These are phyloP conservation scores for Boleophthalmus pectinirostris DNA, from an alignment of 2,113 vertebrate genomes.

Conservation along the genomic window DNA sequence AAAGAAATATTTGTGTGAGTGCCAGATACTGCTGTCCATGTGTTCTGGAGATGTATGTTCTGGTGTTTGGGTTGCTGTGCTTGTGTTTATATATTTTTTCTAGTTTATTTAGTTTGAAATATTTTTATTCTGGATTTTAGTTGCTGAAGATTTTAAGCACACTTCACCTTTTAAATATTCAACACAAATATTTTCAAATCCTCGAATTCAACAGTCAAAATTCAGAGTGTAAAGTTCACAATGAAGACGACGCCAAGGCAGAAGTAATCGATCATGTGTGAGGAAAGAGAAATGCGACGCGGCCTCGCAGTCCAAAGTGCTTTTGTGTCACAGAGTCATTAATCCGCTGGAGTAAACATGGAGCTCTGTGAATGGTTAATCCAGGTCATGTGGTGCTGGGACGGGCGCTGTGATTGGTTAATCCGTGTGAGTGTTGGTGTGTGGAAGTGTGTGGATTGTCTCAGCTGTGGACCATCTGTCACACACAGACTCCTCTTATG, in stretches of 20 bases:
- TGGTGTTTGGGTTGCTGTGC: background rate
- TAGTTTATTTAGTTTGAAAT: no score
- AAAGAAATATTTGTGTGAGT: background rate
- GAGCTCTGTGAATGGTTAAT: conserved; percentile 44
- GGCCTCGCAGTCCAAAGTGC: background rate
- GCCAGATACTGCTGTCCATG: background rate
- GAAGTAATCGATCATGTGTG: no score
- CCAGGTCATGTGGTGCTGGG: conserved; percentile 25
- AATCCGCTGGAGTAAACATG: conserved; percentile 29
- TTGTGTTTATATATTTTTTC: no score
- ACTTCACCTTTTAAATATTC: no score
- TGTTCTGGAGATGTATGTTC: background rate
- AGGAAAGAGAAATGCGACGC: no score
- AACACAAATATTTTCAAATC: no score
- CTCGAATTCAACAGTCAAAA: no score
- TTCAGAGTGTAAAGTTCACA: no score
- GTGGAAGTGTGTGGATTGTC: conserved; percentile 19
- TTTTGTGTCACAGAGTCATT: conserved; percentile 18
- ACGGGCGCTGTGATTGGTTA: conserved; percentile 35
- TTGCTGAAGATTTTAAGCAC: no score
- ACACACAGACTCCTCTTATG: background rate
- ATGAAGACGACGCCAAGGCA: no score
- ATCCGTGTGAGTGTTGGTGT: conserved; percentile 25
- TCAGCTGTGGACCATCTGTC: conserved; percentile 26
- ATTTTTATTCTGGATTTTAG: no score